A percentile compares a stretch with the other conserved stretches of the same genome.
Conservation (phyloP, 2,113 vertebrate genomes). For the Glareola pratincola region DNA sequence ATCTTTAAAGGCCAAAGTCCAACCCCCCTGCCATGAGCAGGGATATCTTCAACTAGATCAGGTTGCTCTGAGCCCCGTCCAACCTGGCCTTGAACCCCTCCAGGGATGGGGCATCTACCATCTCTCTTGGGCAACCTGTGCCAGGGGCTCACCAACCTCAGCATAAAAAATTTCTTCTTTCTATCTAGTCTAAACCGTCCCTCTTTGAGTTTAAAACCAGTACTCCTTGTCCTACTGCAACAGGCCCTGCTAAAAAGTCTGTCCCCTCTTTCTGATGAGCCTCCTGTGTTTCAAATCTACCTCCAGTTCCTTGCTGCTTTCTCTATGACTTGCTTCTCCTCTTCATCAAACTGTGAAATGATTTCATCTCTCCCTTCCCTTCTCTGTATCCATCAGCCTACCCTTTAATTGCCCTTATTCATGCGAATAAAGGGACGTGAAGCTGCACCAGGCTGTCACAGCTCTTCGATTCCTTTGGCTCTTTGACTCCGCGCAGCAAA, state of each 20-base stretch:
- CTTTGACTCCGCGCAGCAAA: not conserved
- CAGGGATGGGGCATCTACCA: not conserved
- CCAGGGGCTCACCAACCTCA: not conserved
- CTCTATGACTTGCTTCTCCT: not conserved
- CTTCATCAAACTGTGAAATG: not conserved
- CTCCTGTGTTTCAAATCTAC: not conserved
- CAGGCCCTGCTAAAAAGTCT: not conserved
- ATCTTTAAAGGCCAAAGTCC: too few species aligned
- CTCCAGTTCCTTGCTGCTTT: not conserved
- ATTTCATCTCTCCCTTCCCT: not conserved
- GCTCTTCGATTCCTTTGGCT: not conserved
- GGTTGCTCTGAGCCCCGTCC: too few species aligned
- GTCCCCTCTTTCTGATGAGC: not conserved
- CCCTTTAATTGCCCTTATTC: not conserved
- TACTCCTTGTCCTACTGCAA: not conserved
- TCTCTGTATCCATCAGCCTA: not conserved
- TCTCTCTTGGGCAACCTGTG: not conserved
- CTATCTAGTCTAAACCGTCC: not conserved
- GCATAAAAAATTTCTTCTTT: not conserved
- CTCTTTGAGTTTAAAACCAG: not conserved
- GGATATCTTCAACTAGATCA: too few species aligned
- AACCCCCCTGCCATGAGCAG: too few species aligned
- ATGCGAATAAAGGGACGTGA: not conserved
- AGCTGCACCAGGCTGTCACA: not conserved
- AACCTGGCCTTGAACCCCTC: not conserved